These are phyloP conservation scores for Heliconius nattereri DNA, from an alignment of 1,140 invertebrate genomes.

Conservation along the genomic window DNA sequence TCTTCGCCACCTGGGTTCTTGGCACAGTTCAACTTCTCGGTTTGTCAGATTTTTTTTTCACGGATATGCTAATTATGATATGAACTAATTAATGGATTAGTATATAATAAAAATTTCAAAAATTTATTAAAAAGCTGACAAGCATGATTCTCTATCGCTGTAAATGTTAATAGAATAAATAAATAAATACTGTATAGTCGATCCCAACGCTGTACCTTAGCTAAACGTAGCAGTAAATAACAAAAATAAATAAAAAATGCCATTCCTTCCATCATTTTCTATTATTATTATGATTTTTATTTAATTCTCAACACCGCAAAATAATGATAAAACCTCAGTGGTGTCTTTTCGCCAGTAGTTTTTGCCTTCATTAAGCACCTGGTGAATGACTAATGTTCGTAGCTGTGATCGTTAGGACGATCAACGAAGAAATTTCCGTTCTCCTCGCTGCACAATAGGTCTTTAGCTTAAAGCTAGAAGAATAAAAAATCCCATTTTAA, in stretches of 20 bases:
- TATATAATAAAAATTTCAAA: too few relatives aligned
- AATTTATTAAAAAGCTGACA: too few relatives aligned
- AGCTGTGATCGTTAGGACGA: slow-evolving; percentile 9
- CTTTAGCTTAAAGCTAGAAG: background rate
- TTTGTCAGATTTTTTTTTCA: too few relatives aligned
- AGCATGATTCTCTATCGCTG: too few relatives aligned
- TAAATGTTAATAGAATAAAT: too few relatives aligned
- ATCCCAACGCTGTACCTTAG: too few relatives aligned
- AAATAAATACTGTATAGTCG: too few relatives aligned
- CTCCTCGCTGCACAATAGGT: background rate
- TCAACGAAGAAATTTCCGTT: slow-evolving; percentile 4
- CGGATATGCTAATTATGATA: too few relatives aligned
- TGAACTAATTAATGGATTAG: too few relatives aligned
- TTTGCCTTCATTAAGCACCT: slow-evolving; percentile 10
- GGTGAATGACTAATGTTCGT: slow-evolving; percentile 8
- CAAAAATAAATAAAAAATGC: background rate
- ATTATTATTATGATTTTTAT: background rate
- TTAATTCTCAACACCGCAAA: background rate
- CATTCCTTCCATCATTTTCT: background rate
- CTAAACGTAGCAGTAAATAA: too few relatives aligned
- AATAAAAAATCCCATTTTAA: background rate
- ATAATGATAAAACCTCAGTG: background rate
- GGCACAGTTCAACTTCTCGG: too few relatives aligned
- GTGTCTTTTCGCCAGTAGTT: background rate
- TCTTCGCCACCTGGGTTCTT: too few relatives aligned